Conservation (phyloP, 2,113 vertebrate species). For the Smithornis capensis region DNA sequence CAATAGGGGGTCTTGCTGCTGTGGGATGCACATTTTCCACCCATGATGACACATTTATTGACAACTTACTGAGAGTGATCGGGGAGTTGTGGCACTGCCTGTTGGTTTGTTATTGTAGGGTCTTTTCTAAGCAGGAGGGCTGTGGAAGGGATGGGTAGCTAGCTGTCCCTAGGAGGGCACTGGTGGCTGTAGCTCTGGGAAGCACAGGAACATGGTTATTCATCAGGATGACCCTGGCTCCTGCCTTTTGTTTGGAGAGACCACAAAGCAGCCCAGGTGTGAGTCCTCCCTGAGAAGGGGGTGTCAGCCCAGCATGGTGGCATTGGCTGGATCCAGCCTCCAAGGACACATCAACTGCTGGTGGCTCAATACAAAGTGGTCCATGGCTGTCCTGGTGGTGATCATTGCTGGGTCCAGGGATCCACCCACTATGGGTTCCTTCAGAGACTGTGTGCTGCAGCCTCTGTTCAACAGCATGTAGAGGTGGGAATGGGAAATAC, state of each 20-base stretch:
- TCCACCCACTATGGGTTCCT: neutral
- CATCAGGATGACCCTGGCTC: neutral
- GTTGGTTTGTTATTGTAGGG: neutral
- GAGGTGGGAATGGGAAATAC: neutral
- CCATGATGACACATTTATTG: neutral
- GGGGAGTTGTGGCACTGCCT: neutral
- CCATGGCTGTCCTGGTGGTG: accelerated
- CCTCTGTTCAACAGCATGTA: accelerated
- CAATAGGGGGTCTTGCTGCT: accelerated
- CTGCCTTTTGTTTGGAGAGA: neutral
- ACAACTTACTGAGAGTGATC: neutral
- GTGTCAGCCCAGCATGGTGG: neutral
- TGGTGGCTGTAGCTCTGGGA: neutral
- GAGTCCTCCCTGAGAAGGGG: accelerated
- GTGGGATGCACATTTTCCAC: neutral
- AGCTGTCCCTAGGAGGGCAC: neutral
- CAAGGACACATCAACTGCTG: neutral
- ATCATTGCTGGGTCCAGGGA: neutral
- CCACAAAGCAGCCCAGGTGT: neutral
- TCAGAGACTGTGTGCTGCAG: neutral
- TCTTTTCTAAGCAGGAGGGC: neutral
- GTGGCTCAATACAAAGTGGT: neutral
- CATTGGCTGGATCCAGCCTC: neutral
- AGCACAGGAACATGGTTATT: neutral
- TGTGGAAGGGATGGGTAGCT: neutral